Evolutionary conservation across 2,888 invertebrate species (phyloP), one percentile per base, ranked within the genome.

Genomic region (Eustalomyia histrio): DNA sequence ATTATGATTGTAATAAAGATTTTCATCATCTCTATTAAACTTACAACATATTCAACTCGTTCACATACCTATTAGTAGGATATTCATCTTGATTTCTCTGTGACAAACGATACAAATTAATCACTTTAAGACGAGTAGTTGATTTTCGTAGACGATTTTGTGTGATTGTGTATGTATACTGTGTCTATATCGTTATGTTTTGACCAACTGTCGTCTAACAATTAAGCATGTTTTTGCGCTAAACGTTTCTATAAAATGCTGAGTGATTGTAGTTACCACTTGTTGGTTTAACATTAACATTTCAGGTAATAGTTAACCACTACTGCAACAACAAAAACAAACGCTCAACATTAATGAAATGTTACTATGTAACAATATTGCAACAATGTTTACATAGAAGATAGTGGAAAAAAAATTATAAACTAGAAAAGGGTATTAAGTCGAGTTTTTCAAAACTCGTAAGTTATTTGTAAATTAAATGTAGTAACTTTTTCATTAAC

Each of bases 21-120:
- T 57, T 47, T 24, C 24, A 47, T 63, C 24, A 50, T 63, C 17
- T 63, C 17, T 53, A 17, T 43, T 61, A 43, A 71, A 53, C 35
- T 24, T 7, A 39, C 17, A n/a, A 35, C 65, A 43, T n/a, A 47
- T n/a, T 47, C 7, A n/a, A 43, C 57, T 14, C 7, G 14, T n/a
- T 47, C 7, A 57, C 57, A 29, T 2, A 57, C 33, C 29, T 21
- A 33, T 9, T 24, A 55, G 10, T n/a, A 50, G 18, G 63, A 61
- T 63, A 58, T 72, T 67, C 52, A 68, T 69, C 64, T 73, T 68
- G 78, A 74, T 76, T 71, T 74, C 14, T 65, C 52, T 29, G 64
- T 65, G 65, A 74, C 78, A 74, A 74, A 78, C 69, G 65, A 52
- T 55, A 74, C 69, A 78, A 78, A 78, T 81, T 81, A 74, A 78